Conservation (phyloP, 2,888 invertebrate genomes). For the Syrphus vitripennis region DNA sequence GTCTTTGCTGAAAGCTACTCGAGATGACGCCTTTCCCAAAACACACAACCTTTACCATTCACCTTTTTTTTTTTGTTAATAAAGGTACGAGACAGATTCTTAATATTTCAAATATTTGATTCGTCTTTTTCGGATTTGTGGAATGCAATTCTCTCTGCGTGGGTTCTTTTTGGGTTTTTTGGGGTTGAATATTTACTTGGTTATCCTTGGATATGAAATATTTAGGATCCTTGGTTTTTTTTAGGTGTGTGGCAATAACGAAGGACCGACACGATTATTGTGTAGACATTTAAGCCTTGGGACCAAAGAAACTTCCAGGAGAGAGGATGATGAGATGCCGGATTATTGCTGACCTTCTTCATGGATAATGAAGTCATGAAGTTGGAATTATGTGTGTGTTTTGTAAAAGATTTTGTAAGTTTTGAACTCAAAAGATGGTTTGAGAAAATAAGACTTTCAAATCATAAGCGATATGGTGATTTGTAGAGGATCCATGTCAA, state of each 20-base stretch:
- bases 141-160: slow-evolving; percentile 40
- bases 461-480: too few species aligned
- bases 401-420: not conserved
- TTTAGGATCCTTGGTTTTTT: slow-evolving; percentile 3
- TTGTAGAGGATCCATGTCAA: too few species aligned
- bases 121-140: slow-evolving; percentile 48
- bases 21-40: not conserved
- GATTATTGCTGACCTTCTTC: slow-evolving; percentile 57
- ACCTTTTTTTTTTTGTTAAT: not conserved
- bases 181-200: slow-evolving; percentile 52
- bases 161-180: not conserved
- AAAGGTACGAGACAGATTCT: slow-evolving; percentile 38
- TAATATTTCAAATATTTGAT: slow-evolving; percentile 68
- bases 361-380: slow-evolving; percentile 52
- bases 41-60: not conserved
- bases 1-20: slow-evolving; percentile 30
- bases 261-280: not conserved
- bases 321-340: slow-evolving; percentile 12
- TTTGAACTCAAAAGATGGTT: not conserved
- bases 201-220: slow-evolving; percentile 41
- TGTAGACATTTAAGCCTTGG: slow-evolving; percentile 36
- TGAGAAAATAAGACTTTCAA: too few species aligned
- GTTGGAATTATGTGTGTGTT: slow-evolving; percentile 19
- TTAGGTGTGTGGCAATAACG: not conserved
- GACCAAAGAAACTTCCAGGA: slow-evolving; percentile 10